Evolutionary conservation across 2,888 invertebrate species (phyloP), one percentile per base, ranked within the genome.

Genomic region (Aspidiotus rigidus): DNA sequence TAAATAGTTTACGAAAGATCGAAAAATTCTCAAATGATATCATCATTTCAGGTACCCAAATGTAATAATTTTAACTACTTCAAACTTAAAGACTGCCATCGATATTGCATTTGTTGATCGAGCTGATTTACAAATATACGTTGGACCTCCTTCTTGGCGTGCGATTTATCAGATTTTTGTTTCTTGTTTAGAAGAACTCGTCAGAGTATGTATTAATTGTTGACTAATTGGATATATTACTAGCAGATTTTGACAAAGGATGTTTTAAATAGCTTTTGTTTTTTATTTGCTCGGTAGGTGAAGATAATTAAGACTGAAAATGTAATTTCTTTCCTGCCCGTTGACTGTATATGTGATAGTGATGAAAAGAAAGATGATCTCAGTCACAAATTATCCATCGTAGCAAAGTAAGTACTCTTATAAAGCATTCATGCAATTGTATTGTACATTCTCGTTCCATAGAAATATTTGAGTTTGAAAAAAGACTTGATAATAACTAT

Each of bases 71-170:
- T 80, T 99, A 66, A 90, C 97, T 10, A 99, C 98, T 1, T 96
- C 96, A 6, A 99, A 99, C 80, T 84, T 99, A 74, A 92, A 95
- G 0, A 87, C 88, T 70, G 89, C 93, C 15, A 93, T 99, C 74
- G 98, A 99, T 80, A 78, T 89, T 56, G 98, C 99, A 0, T 97
- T 99, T 79, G 84, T 97, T 8, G 98, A 99, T 80, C 84, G 99
- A 72, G 95, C 95, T 7, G 98, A 99, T 79, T 87, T 99, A 70
- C 92, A 90, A 77, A 88, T 93, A 74, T 90, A 84, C 76, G 88
- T 98, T 73, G 94, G 92, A 0, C 83, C 86, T 67, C 98, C 98
- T 0, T 84, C 86, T 13, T 79, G 81, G 57, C 78, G 83, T 71
- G 94, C 94, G 10, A 88, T 95, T 71, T 89, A 88, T 77, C 83